Evolutionary conservation across 2,113 vertebrate species (phyloP).

Genomic region (Fulica atra): DNA sequence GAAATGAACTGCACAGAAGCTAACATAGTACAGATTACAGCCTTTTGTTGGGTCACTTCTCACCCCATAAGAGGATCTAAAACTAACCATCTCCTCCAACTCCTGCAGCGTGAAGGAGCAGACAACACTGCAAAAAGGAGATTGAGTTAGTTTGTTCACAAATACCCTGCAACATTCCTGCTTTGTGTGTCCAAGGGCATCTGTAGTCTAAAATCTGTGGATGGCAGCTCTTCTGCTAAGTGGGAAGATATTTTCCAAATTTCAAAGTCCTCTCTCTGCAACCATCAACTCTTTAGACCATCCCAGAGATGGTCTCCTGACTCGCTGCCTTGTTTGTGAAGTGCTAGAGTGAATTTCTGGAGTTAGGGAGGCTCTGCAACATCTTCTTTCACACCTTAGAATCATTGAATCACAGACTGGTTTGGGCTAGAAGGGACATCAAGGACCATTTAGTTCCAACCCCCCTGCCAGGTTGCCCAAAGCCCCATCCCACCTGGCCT

Average conservation of each 20-base stretch:
- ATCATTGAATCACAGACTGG: too few species aligned
- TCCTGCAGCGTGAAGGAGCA: not conserved
- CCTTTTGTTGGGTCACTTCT: not conserved
- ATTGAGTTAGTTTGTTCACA: not conserved
- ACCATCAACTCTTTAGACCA: too few species aligned
- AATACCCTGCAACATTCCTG: not conserved
- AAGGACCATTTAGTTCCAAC: too few species aligned
- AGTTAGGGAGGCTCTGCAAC: rapidly evolving
- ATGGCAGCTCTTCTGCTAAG: not conserved
- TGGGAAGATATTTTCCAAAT: not conserved
- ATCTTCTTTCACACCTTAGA: not conserved
- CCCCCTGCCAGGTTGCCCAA: too few species aligned
- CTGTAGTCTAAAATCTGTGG: not conserved
- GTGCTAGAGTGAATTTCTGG: not conserved
- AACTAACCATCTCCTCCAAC: not conserved
- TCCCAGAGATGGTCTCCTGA: not conserved
- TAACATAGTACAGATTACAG: not conserved
- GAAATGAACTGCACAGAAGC: not conserved
- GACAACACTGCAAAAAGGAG: not conserved
- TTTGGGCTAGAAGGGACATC: too few species aligned
- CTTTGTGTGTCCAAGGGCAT: not conserved
- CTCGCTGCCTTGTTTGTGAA: not conserved
- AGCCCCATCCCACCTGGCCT: too few species aligned
- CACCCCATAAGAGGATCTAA: not conserved
- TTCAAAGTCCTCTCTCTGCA: not conserved